A percentile compares a stretch with the other conserved stretches of the same genome.
phyloP scores from a whole-genome alignment of 2,888 invertebrate genomes.

The Mycalesis mineus region DNA sequence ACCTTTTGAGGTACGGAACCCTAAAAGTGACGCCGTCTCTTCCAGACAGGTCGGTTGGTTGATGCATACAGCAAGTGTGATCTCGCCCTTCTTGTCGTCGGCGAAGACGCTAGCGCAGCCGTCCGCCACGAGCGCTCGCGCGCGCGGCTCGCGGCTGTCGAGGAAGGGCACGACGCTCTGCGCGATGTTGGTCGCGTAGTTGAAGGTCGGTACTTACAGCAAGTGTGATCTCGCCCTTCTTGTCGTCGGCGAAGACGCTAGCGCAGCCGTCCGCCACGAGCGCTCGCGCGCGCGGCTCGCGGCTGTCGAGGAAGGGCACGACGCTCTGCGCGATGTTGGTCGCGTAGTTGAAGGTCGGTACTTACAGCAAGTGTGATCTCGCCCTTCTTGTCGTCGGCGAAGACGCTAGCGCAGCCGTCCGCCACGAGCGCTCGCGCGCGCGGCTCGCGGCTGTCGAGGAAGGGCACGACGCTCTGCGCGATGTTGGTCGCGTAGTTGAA shows the following conservation, averaged over 20 bases:
- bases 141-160: constrained; percentile 78
- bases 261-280: constrained; percentile 81
- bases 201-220: constrained; percentile 91
- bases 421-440: constrained; percentile 80
- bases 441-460: constrained; percentile 82
- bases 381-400: constrained; percentile 89
- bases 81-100: constrained; percentile 89
- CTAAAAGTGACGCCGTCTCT: too few relatives aligned
- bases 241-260: constrained; percentile 88
- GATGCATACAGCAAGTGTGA: constrained; percentile 87
- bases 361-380: constrained; percentile 89
- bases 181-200: constrained; percentile 92
- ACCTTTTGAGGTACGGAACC: too few relatives aligned
- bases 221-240: constrained; percentile 88
- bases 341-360: constrained; percentile 94
- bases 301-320: constrained; percentile 87
- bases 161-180: constrained; percentile 89
- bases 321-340: constrained; percentile 91
- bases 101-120: constrained; percentile 84
- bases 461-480: constrained; percentile 88
- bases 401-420: constrained; percentile 82
- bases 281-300: constrained; percentile 73
- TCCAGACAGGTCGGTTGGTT: too few relatives aligned
- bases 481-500: constrained; percentile 96
- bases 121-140: constrained; percentile 81